Base-by-base conservation (phyloP, 2,888 invertebrate genomes). In the Odontomyia ornata region DNA sequence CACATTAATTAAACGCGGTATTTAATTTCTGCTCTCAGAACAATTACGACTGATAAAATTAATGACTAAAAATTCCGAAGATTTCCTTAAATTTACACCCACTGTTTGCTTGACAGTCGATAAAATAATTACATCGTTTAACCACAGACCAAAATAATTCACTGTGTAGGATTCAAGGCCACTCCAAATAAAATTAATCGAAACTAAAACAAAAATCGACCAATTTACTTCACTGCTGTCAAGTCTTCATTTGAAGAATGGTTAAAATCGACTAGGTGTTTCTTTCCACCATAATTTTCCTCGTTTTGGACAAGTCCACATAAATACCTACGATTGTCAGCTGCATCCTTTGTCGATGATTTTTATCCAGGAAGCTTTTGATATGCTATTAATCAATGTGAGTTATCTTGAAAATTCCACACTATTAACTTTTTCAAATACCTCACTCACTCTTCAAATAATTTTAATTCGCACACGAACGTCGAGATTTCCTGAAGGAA, bases 211-310 rank as follows among this genome's bases (percentile, higher is more conserved):
- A 69, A 30, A 69, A 69, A 27, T 56, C 28, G 46, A 57, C 47
- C 15, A 46, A 75, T 64, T 77, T 60, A 69, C 75, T 47, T 69
- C 62, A 78, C 71, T 77, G 77, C 47, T 77, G 77, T 78, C 23
- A 75, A 77, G 67, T 77, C 46, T n/a, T 23, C 15, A 11, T 27
- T 62, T 62, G 5, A 62, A 28, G 21, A 21, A 11, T 62, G 5
- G 52, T 15, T 4, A 52, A 5, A 36, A 52, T 52, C 52, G 4
- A n/a, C 3, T 52, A 15, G 4, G 57, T 25, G n/a, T 52, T 52
- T 9, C 5, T 15, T 15, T 52, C 52, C 15, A 52, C 4, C 52
- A 18, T 52, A 52, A 4, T 4, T 52, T 52, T 13, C 52, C 4
- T 4, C 52, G 13, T 52, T 52, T 52, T 15, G 15, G 13, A 4